Percentiles rank a stretch among this genome's conserved stretches.
Conservation (phyloP, 2,888 invertebrate species). For the Tinea trinotella region DNA sequence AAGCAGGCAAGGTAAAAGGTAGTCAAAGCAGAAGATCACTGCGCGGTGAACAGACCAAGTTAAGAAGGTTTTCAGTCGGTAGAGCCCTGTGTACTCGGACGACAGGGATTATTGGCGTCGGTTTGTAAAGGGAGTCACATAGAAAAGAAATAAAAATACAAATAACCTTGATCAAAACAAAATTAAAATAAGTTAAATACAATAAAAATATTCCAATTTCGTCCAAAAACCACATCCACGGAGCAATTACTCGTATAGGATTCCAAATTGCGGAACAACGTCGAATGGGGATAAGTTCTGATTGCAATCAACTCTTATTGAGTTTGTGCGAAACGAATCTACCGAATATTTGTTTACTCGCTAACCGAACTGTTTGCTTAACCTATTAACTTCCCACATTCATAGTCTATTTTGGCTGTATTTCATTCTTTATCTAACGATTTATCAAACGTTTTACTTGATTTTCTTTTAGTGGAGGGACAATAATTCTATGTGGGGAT, state of each 20-base stretch:
- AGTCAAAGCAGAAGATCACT: no score
- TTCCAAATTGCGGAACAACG: constrained; percentile 8
- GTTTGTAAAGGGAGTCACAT: no score
- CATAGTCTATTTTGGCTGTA: constrained; percentile 3
- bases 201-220: not conserved
- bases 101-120: no score
- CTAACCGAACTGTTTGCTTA: constrained; percentile 49
- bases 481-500: not conserved
- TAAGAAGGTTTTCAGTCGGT: no score
- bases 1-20: no score
- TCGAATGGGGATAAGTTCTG: constrained; percentile 31
- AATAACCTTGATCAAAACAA: no score
- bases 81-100: no score
- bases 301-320: constrained; percentile 69
- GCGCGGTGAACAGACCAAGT: no score
- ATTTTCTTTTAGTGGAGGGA: not conserved
- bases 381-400: constrained; percentile 40
- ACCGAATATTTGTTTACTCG: constrained; percentile 42
- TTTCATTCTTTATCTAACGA: constrained; percentile 14
- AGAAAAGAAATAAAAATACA: no score
- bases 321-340: constrained; percentile 38
- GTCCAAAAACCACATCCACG: not conserved
- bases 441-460: constrained; percentile 15
- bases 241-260: not conserved
- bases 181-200: no score